phyloP scores from a whole-genome alignment of 2,888 invertebrate species.

The Euphydryas editha region DNA sequence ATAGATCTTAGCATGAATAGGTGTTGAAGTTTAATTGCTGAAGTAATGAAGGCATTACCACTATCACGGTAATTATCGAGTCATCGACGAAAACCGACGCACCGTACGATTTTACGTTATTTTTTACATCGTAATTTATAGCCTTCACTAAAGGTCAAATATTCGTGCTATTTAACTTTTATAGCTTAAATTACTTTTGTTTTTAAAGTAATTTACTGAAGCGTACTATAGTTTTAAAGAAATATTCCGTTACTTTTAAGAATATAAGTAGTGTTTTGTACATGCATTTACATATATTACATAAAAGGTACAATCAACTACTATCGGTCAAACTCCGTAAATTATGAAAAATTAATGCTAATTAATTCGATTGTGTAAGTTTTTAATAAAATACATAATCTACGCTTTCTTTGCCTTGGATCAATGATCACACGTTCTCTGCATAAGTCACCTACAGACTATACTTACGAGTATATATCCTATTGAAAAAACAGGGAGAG shows the following conservation, averaged over 20 bases:
- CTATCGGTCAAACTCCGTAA: no score
- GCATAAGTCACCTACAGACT: no score
- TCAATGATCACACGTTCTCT: no score
- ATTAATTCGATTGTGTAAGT: no score
- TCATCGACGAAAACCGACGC: conserved; percentile 17
- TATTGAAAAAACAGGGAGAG: no score
- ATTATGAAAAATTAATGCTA: no score
- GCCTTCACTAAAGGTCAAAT: conserved; percentile 19
- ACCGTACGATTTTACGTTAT: conserved; percentile 2
- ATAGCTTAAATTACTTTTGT: not conserved
- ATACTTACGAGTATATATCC: no score
- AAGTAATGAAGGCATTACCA: conserved; percentile 9
- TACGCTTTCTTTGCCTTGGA: no score
- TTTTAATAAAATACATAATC: no score
- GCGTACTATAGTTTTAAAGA: not conserved
- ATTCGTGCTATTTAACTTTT: conserved; percentile 9
- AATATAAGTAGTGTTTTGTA: not conserved
- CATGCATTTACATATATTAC: not conserved
- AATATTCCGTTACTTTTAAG: not conserved
- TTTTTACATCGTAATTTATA: conserved; percentile 6
- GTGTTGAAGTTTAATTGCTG: conserved; percentile 4
- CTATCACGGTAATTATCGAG: conserved; percentile 13
- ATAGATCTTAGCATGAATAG: conserved; percentile 4
- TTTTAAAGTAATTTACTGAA: conserved; percentile 5
- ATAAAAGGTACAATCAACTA: no score